These are phyloP conservation scores for Ellobius talpinus DNA, from an alignment of 2,113 vertebrate genomes.

Conservation along the genomic window DNA sequence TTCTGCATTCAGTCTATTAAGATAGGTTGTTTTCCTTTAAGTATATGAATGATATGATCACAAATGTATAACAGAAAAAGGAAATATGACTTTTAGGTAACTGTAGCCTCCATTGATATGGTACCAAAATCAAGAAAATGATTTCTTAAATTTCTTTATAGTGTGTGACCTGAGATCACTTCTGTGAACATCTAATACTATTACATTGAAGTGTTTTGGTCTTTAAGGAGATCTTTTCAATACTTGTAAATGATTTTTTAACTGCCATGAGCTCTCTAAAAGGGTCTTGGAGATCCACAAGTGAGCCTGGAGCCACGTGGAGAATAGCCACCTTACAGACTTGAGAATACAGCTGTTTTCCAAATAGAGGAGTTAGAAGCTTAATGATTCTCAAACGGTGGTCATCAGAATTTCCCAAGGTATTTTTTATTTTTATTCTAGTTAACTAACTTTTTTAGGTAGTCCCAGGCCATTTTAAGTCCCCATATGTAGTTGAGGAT, in stretches of 20 bases:
- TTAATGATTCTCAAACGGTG: conserved; percentile 28
- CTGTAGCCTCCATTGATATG: conserved; percentile 49
- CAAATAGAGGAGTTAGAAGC: background rate
- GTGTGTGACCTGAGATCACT: conserved; percentile 33
- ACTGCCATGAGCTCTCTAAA: conserved; percentile 12
- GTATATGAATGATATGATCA: conserved; percentile 45
- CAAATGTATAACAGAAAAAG: conserved; percentile 57
- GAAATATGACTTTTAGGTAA: conserved; percentile 58
- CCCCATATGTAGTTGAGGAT: background rate
- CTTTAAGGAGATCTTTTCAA: conserved; percentile 54
- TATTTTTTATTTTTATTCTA: background rate
- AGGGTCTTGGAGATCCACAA: background rate
- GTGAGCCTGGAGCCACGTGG: conserved; percentile 22
- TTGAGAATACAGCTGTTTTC: conserved; percentile 53
- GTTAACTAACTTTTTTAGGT: background rate
- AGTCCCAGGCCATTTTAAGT: background rate
- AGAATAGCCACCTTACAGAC: conserved; percentile 3
- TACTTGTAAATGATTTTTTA: conserved; percentile 21
- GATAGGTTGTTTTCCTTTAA: conserved; percentile 63
- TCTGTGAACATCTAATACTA: conserved; percentile 44
- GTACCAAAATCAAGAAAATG: conserved; percentile 53
- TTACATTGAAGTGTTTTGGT: conserved; percentile 10
- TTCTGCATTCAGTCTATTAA: conserved; percentile 59
- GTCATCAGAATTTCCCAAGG: background rate
- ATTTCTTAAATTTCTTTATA: conserved; percentile 54